These are phyloP conservation scores for Numenius arquata DNA, from an alignment of 2,113 vertebrate species.

Conservation along the genomic window DNA sequence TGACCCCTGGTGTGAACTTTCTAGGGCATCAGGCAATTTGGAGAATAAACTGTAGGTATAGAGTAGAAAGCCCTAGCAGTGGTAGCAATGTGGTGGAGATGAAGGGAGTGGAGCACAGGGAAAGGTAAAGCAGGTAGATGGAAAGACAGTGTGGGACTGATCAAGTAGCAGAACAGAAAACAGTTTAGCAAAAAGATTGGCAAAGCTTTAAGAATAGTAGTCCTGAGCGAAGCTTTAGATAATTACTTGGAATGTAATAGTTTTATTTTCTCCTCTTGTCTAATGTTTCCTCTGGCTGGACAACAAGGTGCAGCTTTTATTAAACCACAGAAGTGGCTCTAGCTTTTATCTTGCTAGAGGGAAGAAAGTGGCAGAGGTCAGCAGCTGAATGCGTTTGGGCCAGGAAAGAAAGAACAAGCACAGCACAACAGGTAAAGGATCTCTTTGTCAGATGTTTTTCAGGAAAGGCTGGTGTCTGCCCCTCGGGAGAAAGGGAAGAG, in stretches of 20 bases:
- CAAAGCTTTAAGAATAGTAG: not conserved
- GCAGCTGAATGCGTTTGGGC: too few relatives aligned
- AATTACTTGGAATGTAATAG: not conserved
- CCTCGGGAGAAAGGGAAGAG: fast-evolving
- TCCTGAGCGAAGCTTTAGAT: not conserved
- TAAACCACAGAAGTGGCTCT: not conserved
- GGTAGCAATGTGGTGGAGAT: not conserved
- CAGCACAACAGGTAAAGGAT: not conserved
- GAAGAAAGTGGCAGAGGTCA: not conserved
- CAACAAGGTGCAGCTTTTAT: not conserved
- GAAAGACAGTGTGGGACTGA: not conserved
- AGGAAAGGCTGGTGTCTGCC: not conserved
- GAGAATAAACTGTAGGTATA: not conserved
- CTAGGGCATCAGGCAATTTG: not conserved
- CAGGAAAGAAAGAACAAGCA: fast-evolving
- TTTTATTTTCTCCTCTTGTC: not conserved
- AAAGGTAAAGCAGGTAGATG: not conserved
- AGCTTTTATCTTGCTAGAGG: not conserved
- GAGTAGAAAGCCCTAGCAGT: not conserved
- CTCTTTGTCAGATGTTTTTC: fast-evolving
- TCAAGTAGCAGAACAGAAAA: not conserved
- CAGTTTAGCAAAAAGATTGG: not conserved
- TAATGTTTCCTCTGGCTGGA: not conserved
- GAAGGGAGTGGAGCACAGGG: not conserved
- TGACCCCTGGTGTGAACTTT: not conserved